These are phyloP conservation scores for Alectura lathami DNA, from an alignment of 2,113 vertebrate genomes.

Conservation along the genomic window DNA sequence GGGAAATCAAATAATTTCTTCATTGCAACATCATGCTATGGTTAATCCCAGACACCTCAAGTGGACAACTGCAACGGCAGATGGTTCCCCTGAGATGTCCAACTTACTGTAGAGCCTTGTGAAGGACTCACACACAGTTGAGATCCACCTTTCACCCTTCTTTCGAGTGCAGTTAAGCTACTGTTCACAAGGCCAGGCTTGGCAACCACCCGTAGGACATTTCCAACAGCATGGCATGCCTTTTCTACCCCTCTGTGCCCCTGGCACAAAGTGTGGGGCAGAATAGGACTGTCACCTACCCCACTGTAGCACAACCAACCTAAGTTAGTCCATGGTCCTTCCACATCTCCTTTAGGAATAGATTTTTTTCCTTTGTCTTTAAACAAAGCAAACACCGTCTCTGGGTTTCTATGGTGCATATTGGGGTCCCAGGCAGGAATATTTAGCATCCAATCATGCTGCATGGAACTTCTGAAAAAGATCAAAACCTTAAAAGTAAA, in stretches of 20 bases:
- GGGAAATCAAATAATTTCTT: neutral
- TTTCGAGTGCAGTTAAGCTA: neutral
- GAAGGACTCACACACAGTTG: neutral
- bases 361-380: neutral
- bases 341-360: neutral
- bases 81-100: neutral
- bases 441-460: neutral
- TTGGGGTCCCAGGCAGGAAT: neutral
- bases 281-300: neutral
- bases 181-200: neutral
- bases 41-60: neutral
- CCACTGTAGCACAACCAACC: neutral
- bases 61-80: neutral
- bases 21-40: neutral
- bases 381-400: neutral
- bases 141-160: neutral
- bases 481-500: neutral
- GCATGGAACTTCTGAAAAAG: neutral
- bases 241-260: accelerated
- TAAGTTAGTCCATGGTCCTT: neutral
- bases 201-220: no score
- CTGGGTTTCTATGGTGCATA: neutral
- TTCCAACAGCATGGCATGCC: no score
- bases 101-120: neutral
- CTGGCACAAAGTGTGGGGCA: neutral